Evolutionary conservation across 2,113 vertebrate genomes (phyloP).

Genomic region (Phylloscopus trochilus): DNA sequence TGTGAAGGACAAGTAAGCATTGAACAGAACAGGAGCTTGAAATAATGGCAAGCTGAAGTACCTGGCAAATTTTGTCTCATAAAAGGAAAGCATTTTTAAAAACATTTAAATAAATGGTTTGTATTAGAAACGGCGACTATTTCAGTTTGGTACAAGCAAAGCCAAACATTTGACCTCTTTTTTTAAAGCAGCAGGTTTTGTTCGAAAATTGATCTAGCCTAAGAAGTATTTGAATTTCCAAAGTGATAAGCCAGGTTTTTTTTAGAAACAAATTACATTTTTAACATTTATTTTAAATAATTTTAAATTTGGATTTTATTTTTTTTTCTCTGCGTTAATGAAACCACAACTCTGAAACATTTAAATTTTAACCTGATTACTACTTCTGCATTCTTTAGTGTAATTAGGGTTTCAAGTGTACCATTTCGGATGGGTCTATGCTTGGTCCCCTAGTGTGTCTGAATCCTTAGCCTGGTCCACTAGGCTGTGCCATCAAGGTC

Average conservation of each 20-base stretch:
- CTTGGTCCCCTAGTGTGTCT: rapidly evolving
- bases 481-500: not conserved
- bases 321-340: not conserved
- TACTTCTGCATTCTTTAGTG: not conserved
- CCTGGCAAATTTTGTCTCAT: not conserved
- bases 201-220: not conserved
- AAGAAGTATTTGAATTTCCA: not conserved
- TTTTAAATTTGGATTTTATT: not conserved
- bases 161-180: not conserved
- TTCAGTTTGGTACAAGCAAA: not conserved
- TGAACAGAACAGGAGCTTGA: not conserved
- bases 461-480: not conserved
- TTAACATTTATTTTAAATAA: not conserved
- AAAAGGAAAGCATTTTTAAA: not conserved
- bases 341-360: not conserved
- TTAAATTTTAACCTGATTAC: not conserved
- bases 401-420: not conserved
- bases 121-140: not conserved
- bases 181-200: not conserved
- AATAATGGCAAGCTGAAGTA: not conserved
- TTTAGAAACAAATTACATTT: not conserved
- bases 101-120: not conserved
- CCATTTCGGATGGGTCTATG: not conserved
- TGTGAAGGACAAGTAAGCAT: not conserved
- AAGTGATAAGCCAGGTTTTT: not conserved